These are phyloP conservation scores for Anoplophora glabripennis DNA, from an alignment of 1,140 invertebrate genomes.

Conservation along the genomic window DNA sequence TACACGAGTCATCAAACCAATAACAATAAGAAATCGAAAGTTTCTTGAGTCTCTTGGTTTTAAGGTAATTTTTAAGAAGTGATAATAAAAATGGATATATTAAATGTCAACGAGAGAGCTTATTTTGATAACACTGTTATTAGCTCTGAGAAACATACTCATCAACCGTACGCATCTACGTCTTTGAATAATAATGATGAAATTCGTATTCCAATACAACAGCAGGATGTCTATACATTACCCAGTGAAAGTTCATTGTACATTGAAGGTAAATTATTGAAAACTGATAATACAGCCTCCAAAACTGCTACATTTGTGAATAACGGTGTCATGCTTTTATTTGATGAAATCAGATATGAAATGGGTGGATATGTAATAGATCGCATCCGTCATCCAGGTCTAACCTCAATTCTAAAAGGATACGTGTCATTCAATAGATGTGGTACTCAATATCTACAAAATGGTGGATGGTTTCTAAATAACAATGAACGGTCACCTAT, in stretches of 20 bases:
- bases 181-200: slow-evolving; percentile 27
- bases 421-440: slow-evolving; percentile 10
- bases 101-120: too few species aligned
- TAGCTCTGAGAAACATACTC: slow-evolving; percentile 10
- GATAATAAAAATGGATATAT: too few species aligned
- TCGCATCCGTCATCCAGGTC: slow-evolving; percentile 14
- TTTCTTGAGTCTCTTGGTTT: too few species aligned
- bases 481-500: background rate
- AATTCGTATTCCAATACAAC: slow-evolving; percentile 32
- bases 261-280: slow-evolving; percentile 26
- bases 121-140: slow-evolving; percentile 5
- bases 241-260: slow-evolving; percentile 22
- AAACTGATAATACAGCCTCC: slow-evolving; percentile 8
- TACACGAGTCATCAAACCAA: too few species aligned
- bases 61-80: too few species aligned
- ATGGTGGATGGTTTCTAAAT: background rate
- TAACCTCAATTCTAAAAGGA: slow-evolving; percentile 18
- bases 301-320: slow-evolving; percentile 10
- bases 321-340: slow-evolving; percentile 19
- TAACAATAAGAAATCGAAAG: too few species aligned
- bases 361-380: slow-evolving; percentile 13
- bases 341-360: slow-evolving; percentile 22
- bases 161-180: slow-evolving; percentile 19
- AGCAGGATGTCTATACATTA: slow-evolving; percentile 26
- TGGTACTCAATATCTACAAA: slow-evolving; percentile 2